Evolutionary conservation across 2,797 vertebrate species (phyloP).

Genomic region (Myotis planiceps): DNA sequence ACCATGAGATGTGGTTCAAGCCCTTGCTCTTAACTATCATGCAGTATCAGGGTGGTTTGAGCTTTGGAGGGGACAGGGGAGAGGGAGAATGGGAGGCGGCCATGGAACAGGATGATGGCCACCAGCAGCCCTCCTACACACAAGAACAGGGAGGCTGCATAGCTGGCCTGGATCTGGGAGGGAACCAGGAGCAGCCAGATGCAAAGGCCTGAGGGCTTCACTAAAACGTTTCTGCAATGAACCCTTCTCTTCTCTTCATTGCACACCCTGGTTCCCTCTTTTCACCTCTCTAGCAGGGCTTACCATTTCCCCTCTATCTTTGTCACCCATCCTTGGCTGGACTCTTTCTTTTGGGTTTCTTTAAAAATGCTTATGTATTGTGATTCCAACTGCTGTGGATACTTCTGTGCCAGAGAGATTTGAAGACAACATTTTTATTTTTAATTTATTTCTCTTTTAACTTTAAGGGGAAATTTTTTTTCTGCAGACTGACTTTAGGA

Average conservation of each 20-base stretch:
- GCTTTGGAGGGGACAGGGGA: not conserved
- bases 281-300: not conserved
- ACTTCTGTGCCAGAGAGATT: not conserved
- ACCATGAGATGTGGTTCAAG: not conserved
- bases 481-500: not conserved
- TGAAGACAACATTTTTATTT: not conserved
- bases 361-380: not conserved
- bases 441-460: not conserved
- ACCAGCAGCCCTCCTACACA: not conserved
- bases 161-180: not conserved
- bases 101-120: accelerated
- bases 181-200: not conserved
- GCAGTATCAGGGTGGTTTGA: not conserved
- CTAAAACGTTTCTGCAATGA: not conserved
- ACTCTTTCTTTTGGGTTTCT: not conserved
- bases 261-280: not conserved
- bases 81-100: accelerated
- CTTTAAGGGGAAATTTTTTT: not conserved
- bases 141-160: not conserved
- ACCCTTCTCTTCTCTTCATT: not conserved
- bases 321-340: not conserved
- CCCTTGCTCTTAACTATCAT: not conserved
- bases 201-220: not conserved
- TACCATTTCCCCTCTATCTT: not conserved
- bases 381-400: not conserved